Percentiles rank a stretch among this genome's conserved stretches.
Evolutionary conservation across 2,888 invertebrate species (phyloP).

Genomic region (Synergus laeviventris): DNA sequence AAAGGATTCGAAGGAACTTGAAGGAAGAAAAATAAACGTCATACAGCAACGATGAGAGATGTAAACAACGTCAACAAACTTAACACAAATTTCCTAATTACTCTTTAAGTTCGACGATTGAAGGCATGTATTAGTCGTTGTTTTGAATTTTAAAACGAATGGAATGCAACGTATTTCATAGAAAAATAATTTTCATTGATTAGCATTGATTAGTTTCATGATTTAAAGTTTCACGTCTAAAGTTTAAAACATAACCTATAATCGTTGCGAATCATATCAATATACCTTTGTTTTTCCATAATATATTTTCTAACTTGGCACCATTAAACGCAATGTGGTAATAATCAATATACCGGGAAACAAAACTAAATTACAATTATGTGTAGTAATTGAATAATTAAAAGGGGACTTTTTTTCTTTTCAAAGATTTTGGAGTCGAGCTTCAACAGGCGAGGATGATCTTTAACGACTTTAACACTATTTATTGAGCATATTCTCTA

Average conservation of each 20-base stretch:
- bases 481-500: background rate
- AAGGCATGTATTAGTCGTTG: background rate
- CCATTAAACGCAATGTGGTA: background rate
- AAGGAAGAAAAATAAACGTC: constrained; percentile 1
- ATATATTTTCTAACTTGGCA: too few relatives aligned
- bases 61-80: background rate
- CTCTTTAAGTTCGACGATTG: background rate
- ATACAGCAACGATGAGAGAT: background rate
- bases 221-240: background rate
- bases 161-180: background rate
- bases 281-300: background rate
- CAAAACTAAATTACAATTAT: background rate
- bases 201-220: too few relatives aligned
- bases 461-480: background rate
- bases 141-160: background rate
- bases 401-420: background rate
- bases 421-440: background rate
- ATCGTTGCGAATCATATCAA: background rate
- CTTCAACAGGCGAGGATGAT: background rate
- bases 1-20: constrained; percentile 1
- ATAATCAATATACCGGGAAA: background rate
- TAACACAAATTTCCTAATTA: background rate
- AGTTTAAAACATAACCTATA: background rate
- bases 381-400: background rate
- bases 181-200: background rate